phyloP scores from a whole-genome alignment of 1,140 invertebrate species.

The Helicoverpa zea region DNA sequence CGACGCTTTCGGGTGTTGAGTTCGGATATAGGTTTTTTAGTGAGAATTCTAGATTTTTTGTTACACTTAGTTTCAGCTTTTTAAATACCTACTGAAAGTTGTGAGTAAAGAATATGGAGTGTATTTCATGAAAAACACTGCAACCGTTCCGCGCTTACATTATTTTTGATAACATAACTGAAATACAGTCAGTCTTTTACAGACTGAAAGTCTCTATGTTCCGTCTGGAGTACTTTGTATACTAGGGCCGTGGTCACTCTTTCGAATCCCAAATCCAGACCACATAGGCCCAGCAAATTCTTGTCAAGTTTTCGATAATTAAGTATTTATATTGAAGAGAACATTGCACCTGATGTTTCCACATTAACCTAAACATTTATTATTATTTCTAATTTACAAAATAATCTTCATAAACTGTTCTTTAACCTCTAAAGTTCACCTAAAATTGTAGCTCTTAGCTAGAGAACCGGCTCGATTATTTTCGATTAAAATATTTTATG shows the following conservation, averaged over 20 bases:
- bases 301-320: no score
- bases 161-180: no score
- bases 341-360: no score
- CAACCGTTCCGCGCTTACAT: no score
- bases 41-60: not conserved
- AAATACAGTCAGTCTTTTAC: no score
- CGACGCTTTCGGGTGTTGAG: constrained; percentile 21
- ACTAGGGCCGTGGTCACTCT: no score
- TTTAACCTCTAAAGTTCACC: not conserved
- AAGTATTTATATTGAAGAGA: no score
- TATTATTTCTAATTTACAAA: not conserved
- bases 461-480: constrained; percentile 7
- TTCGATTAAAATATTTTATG: constrained; percentile 34
- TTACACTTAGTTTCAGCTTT: not conserved
- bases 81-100: not conserved
- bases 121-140: not conserved
- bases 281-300: no score
- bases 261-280: no score
- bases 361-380: no score
- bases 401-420: not conserved
- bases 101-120: not conserved
- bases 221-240: no score
- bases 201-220: no score
- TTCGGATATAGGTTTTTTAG: not conserved
- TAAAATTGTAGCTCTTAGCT: not conserved